Evolutionary conservation across 2,888 invertebrate genomes (phyloP).

Genomic region (Cepaea hortensis): DNA sequence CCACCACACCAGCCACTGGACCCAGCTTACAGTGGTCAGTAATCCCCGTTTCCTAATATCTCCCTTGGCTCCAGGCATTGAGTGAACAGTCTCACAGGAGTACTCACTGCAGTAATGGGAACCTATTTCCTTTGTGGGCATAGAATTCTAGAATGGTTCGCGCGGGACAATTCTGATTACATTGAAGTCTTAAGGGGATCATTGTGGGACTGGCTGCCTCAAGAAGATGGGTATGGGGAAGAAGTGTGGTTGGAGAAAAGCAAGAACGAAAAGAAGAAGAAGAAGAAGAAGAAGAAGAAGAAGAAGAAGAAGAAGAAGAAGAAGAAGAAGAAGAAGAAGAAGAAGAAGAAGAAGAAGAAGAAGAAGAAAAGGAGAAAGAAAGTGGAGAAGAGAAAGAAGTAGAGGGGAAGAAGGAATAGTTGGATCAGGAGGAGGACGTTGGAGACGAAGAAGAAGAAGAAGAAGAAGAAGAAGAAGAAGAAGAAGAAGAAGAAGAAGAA

Average conservation of each 20-base stretch:
- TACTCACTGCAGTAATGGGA: too few relatives aligned
- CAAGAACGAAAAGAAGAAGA: background rate
- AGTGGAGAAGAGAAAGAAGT: background rate
- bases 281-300: background rate
- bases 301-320: background rate
- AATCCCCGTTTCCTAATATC: too few relatives aligned
- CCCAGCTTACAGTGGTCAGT: too few relatives aligned
- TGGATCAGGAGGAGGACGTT: background rate
- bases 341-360: background rate
- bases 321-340: slow-evolving; percentile 1
- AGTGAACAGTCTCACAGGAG: too few relatives aligned
- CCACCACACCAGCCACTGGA: too few relatives aligned
- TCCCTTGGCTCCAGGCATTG: too few relatives aligned
- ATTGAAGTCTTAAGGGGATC: too few relatives aligned
- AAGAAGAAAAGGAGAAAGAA: background rate
- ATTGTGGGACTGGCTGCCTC: too few relatives aligned
- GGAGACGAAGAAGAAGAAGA: background rate
- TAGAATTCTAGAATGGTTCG: too few relatives aligned
- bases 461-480: background rate
- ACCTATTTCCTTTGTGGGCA: too few relatives aligned
- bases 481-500: background rate
- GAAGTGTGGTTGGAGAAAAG: background rate
- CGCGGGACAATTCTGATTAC: too few relatives aligned
- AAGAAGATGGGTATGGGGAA: too few relatives aligned
- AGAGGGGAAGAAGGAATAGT: background rate